These are phyloP conservation scores for Diabrotica balteata DNA, from an alignment of 2,888 invertebrate species.

Conservation along the genomic window DNA sequence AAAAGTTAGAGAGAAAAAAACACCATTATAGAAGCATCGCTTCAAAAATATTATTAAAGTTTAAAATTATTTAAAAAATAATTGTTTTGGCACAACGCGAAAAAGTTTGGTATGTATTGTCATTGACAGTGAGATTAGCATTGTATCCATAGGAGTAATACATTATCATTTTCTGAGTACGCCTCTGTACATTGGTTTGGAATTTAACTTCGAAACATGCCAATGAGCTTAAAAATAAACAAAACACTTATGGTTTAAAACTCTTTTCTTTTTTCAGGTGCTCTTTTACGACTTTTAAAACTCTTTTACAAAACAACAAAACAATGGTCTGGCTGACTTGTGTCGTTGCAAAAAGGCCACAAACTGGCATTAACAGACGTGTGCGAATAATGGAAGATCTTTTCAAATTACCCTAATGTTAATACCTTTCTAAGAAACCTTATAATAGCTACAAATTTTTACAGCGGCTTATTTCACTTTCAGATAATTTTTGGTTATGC, in stretches of 20 bases:
- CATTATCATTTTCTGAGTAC: too few relatives aligned
- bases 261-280: conserved; percentile 13
- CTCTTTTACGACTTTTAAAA: conserved; percentile 9
- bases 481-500: too few relatives aligned
- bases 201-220: neutral
- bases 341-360: conserved; percentile 12
- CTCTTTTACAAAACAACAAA: conserved; percentile 13
- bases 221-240: conserved; percentile 15
- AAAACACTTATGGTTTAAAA: conserved; percentile 4
- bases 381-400: neutral
- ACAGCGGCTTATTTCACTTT: too few relatives aligned
- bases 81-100: too few relatives aligned
- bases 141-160: too few relatives aligned
- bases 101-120: too few relatives aligned
- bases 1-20: too few relatives aligned
- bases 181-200: too few relatives aligned
- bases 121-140: too few relatives aligned
- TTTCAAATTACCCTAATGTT: conserved; percentile 4
- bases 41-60: too few relatives aligned
- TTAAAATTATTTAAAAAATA: too few relatives aligned
- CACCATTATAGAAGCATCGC: too few relatives aligned
- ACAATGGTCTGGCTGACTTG: neutral
- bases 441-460: conserved; percentile 2
- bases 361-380: conserved; percentile 15
- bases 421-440: conserved; percentile 14